Percentiles rank a stretch among this genome's conserved stretches.
Evolutionary conservation across 2,888 invertebrate genomes (phyloP).

Genomic region (Mechanitis mazaeus): DNA sequence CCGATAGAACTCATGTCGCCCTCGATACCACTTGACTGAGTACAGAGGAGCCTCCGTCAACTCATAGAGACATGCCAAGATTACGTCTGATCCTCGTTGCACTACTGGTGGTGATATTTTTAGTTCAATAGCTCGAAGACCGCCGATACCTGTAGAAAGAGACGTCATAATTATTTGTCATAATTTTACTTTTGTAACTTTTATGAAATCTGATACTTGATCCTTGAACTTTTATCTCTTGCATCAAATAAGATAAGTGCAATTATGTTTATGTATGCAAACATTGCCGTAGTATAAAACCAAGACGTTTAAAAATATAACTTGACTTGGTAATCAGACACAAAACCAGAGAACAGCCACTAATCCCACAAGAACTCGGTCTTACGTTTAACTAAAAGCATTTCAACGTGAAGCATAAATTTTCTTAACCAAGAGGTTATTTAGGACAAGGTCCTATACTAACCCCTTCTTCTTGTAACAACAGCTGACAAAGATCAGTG

Average conservation of each 20-base stretch:
- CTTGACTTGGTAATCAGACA: constrained; percentile 1
- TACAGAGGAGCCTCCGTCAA: constrained; percentile 81
- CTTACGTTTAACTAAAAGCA: constrained; percentile 30
- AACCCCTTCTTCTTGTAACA: constrained; percentile 24
- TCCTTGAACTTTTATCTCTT: too few relatives aligned
- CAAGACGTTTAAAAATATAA: not conserved
- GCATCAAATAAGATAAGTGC: too few relatives aligned
- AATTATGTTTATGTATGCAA: too few relatives aligned
- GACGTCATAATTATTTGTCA: not conserved
- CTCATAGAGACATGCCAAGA: constrained; percentile 78
- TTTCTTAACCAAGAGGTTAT: constrained; percentile 33
- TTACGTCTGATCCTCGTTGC: constrained; percentile 77
- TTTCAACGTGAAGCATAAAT: constrained; percentile 30
- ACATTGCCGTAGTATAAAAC: not conserved
- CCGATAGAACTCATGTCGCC: constrained; percentile 81
- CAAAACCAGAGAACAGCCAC: constrained; percentile 14
- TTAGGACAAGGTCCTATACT: constrained; percentile 28
- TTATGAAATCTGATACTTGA: too few relatives aligned
- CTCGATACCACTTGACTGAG: constrained; percentile 83
- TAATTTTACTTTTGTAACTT: not conserved
- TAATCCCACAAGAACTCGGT: constrained; percentile 23
- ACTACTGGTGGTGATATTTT: constrained; percentile 79
- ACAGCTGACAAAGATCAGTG: not conserved
- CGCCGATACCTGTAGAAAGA: constrained; percentile 58
- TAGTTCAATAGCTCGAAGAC: constrained; percentile 71